Percentiles rank a stretch among this genome's conserved stretches.
Conservation (phyloP, 2,113 vertebrate species). For the Cephalopterus ornatus region DNA sequence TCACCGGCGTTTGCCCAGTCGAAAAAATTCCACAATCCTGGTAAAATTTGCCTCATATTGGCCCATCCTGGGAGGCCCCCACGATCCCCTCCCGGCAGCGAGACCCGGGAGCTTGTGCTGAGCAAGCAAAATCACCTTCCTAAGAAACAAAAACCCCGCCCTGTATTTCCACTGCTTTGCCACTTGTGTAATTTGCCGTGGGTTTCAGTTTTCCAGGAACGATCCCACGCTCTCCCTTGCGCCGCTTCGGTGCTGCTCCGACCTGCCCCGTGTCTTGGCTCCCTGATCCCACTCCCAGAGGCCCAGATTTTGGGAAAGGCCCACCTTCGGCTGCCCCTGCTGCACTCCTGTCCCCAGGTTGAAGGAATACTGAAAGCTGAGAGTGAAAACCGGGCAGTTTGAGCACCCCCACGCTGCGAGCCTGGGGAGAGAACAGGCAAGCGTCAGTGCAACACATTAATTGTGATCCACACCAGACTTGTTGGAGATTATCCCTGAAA, state of each 20-base stretch:
- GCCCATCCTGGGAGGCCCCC: background rate
- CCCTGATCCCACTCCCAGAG: background rate
- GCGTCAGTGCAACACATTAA: accelerated
- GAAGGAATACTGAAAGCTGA: background rate
- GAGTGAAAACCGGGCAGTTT: background rate
- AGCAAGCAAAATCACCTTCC: background rate
- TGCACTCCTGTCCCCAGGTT: background rate
- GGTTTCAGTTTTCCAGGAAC: background rate
- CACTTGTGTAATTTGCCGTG: background rate
- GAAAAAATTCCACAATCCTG: background rate
- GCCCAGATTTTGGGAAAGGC: background rate
- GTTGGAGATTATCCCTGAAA: background rate
- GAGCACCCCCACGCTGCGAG: too few species aligned
- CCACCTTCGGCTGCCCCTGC: background rate
- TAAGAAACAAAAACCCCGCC: background rate
- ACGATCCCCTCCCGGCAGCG: background rate
- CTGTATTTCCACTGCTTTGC: background rate
- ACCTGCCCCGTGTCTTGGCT: background rate
- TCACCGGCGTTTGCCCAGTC: background rate
- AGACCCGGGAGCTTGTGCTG: background rate
- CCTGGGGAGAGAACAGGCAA: background rate
- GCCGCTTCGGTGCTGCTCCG: background rate
- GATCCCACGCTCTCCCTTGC: background rate
- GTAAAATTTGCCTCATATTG: background rate
- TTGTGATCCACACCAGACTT: background rate